Percentiles rank a stretch among this genome's conserved stretches.
These are phyloP conservation scores for Actinia equina DNA, from an alignment of 64 coral and sea anemone species.

Conservation along the genomic window DNA sequence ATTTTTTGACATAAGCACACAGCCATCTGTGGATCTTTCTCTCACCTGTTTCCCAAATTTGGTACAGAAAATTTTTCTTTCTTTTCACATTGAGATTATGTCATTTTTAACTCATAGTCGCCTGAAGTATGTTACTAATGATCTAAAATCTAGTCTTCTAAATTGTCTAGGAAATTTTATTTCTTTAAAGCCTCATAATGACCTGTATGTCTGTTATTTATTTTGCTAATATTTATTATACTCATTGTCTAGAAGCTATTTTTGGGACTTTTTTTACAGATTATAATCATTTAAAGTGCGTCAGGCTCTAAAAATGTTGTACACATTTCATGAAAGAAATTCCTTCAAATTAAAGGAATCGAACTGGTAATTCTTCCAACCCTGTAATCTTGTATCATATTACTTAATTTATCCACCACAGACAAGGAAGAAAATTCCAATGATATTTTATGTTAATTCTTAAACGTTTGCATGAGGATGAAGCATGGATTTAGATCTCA, in stretches of 20 bases:
- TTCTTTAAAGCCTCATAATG: background rate
- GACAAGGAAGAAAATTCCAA: background rate
- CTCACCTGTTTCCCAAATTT: background rate
- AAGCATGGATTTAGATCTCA: background rate
- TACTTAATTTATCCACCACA: background rate
- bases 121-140: background rate
- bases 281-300: background rate
- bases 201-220: background rate
- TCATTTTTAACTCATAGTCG: background rate
- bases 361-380: too few relatives aligned
- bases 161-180: background rate
- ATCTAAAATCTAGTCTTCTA: background rate
- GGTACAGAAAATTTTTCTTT: background rate
- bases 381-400: background rate
- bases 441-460: background rate
- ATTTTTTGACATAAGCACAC: background rate
- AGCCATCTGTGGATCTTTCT: background rate
- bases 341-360: too few relatives aligned
- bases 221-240: background rate
- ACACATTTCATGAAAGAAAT: too few relatives aligned
- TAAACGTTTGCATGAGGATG: background rate
- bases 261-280: background rate
- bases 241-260: background rate
- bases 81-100: background rate
- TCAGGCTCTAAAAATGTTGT: too few relatives aligned